Evolutionary conservation across 2,888 invertebrate genomes (phyloP), one percentile per base, ranked within the genome.

Genomic region (Automeris io): DNA sequence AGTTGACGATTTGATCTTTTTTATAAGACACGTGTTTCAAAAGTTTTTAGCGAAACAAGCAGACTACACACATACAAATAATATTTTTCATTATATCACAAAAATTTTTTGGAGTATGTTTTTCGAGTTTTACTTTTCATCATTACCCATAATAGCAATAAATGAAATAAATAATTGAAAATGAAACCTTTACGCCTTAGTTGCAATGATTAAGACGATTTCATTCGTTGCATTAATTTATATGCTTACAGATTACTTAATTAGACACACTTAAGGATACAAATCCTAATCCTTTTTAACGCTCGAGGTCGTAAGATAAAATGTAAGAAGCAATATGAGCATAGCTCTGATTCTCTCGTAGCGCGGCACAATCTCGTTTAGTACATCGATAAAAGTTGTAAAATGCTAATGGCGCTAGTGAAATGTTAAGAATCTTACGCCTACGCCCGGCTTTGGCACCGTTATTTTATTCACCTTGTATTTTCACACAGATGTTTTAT

Each of bases 351-450:
- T 67, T 72, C 64, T 64, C 68, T 64, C 68, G 69, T 71, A 62
- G 63, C 66, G 65, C 63, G 62, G 63, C 57, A 62, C 61, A 68
- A 62, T 69, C 74, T 75, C 70, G 72, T 76, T 79, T 75, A 72
- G 62, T 66, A 76, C 78, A 73, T 62, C 74, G 77, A 79, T 81
- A 80, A 76, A 83, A 79, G 77, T 77, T 80, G 82, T 83, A 76
- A 83, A 81, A 85, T 85, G 83, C 75, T 80, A 83, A 85, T 83
- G 64, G 69, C 57, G 49, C 65, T 72, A 78, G 74, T 77, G 74
- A 79, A 79, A 79, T 79, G 78, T 71, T 74, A 74, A 74, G 74
- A 82, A 79, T 78, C 70, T 69, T 61, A 70, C 74, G 66, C 82
- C 83, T 72, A 81, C 80, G 55, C 64, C 56, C 43, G 51, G 47